These are phyloP conservation scores for Pelvicachromis taeniatus DNA, from an alignment of 2,113 vertebrate genomes.

Conservation along the genomic window DNA sequence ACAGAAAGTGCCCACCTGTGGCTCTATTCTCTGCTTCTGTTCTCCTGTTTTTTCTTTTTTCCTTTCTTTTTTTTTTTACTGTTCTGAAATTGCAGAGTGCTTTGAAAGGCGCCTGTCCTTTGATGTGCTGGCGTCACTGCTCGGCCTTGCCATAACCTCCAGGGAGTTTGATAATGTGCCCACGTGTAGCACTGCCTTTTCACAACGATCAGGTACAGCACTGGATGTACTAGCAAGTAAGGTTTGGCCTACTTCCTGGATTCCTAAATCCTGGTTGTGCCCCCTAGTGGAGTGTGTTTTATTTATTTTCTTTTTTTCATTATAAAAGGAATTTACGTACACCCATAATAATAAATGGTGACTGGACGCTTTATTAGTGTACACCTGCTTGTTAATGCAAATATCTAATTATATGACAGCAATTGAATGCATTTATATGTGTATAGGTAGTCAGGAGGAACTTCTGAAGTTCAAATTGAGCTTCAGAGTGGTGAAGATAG, in stretches of 20 bases:
- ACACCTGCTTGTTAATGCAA: background rate
- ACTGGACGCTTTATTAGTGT: background rate
- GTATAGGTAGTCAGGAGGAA: background rate
- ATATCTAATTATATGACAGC: background rate
- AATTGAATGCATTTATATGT: background rate
- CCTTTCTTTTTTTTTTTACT: background rate
- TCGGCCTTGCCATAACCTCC: constrained; percentile 36
- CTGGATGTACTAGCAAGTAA: background rate
- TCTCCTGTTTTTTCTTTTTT: background rate
- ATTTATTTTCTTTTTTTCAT: background rate
- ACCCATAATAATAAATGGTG: background rate
- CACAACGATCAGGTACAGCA: constrained; percentile 44
- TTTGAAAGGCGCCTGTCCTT: constrained; percentile 47
- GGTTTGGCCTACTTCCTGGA: constrained; percentile 37
- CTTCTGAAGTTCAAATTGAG: background rate
- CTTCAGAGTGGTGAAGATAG: background rate
- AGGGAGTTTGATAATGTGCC: constrained; percentile 39
- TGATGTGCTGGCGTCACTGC: constrained; percentile 50
- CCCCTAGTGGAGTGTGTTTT: constrained; percentile 37
- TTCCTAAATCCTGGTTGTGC: background rate
- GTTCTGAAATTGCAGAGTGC: constrained; percentile 54
- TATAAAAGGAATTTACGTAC: background rate
- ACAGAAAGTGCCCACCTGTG: constrained; percentile 60
- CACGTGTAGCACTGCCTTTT: constrained; percentile 41
- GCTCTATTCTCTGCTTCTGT: constrained; percentile 51